These are phyloP conservation scores for Phainopepla nitens DNA, from an alignment of 2,113 vertebrate species.

Conservation along the genomic window DNA sequence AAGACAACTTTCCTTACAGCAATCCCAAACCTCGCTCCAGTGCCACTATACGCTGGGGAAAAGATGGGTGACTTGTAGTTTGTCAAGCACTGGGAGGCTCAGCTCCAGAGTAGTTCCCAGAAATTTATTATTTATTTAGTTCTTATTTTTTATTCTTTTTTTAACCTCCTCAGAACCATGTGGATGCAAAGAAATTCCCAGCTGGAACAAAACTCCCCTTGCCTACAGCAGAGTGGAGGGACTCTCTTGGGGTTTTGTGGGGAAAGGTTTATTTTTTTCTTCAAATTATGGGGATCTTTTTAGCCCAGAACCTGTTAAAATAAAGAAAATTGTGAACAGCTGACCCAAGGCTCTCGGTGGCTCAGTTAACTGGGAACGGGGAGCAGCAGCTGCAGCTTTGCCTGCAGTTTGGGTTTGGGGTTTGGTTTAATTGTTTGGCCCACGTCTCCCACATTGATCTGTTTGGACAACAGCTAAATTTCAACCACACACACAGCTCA, in stretches of 20 bases:
- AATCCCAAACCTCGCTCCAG: not conserved
- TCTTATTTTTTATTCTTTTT: not conserved
- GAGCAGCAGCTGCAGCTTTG: not conserved
- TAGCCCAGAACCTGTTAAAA: not conserved
- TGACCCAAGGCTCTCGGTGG: not conserved
- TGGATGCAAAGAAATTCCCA: not conserved
- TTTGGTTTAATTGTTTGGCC: not conserved
- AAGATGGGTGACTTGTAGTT: not conserved
- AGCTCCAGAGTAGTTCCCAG: not conserved
- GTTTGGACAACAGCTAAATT: not conserved
- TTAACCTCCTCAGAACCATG: not conserved
- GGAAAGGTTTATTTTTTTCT: not conserved
- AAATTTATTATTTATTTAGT: not conserved
- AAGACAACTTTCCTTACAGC: not conserved
- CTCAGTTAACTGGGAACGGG: not conserved
- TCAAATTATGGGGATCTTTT: not conserved
- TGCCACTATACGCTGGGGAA: fast-evolving
- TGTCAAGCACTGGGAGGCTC: not conserved
- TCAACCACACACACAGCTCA: not conserved
- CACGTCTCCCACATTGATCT: not conserved
- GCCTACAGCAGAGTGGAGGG: not conserved
- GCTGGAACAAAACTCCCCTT: not conserved
- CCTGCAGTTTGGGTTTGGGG: not conserved
- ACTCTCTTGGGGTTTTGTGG: fast-evolving
- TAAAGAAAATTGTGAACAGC: not conserved